Evolutionary conservation across 2,113 vertebrate genomes (phyloP).

Genomic region (Carlito syrichta): DNA sequence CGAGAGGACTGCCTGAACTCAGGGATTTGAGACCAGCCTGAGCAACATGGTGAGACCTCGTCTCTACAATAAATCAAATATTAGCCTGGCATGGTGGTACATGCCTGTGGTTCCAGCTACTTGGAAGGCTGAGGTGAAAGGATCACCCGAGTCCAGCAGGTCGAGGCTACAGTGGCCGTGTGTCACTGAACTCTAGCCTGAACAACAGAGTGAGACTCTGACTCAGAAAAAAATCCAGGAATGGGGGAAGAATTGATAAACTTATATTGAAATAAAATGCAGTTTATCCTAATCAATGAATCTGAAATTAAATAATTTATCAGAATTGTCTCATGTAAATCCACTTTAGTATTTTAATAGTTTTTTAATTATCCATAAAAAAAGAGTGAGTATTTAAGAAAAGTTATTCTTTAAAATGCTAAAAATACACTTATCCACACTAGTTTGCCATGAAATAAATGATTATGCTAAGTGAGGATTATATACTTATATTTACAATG

Average conservation of each 20-base stretch:
- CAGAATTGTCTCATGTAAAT: not conserved
- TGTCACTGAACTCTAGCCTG: too few relatives aligned
- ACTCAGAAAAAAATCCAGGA: too few relatives aligned
- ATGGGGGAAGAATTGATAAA: not conserved
- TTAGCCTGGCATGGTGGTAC: too few relatives aligned
- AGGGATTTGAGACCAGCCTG: too few relatives aligned
- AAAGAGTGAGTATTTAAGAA: not conserved
- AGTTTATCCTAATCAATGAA: constrained; percentile 24
- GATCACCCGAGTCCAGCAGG: too few relatives aligned
- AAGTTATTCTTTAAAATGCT: not conserved
- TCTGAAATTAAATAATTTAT: constrained; percentile 25
- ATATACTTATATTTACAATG: not conserved
- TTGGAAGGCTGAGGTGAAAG: too few relatives aligned
- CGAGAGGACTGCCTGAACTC: too few relatives aligned
- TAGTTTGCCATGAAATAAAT: constrained; percentile 47
- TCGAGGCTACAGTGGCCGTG: too few relatives aligned
- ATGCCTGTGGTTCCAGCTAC: too few relatives aligned
- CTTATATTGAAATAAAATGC: not conserved
- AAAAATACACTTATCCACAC: not conserved
- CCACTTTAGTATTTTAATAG: constrained; percentile 3
- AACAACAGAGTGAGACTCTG: too few relatives aligned
- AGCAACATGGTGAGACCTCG: too few relatives aligned
- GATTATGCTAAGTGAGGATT: not conserved
- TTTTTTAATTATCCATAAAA: constrained; percentile 40
- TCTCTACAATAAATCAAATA: too few relatives aligned